phyloP scores from a whole-genome alignment of 2,888 invertebrate genomes.

The Ypsolopha scabrella region DNA sequence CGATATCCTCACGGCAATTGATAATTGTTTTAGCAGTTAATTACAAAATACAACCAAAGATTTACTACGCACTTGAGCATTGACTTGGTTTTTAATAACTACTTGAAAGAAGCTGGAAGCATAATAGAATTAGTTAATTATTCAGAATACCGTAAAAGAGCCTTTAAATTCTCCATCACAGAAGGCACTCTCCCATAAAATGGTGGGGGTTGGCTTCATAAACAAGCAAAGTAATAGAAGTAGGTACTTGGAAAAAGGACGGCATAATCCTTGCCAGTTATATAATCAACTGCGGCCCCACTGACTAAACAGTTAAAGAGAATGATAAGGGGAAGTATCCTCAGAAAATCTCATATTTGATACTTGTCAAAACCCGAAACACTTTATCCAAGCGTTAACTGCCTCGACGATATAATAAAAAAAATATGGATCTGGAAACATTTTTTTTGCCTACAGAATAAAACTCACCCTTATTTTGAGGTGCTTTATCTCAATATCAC shows the following conservation, averaged over 20 bases:
- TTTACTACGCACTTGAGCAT: neutral
- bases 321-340: conserved; percentile 12
- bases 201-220: neutral
- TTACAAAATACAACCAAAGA: neutral
- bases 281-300: neutral
- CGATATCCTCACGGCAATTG: too few relatives aligned
- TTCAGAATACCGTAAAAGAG: neutral
- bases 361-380: conserved; percentile 3
- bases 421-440: neutral
- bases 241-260: neutral
- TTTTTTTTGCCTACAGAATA: neutral
- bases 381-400: neutral
- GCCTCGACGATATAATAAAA: neutral
- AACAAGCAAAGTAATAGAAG: neutral
- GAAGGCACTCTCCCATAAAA: neutral
- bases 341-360: conserved; percentile 16
- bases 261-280: neutral
- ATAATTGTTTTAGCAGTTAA: too few relatives aligned
- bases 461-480: neutral
- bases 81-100: neutral
- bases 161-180: neutral
- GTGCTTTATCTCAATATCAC: too few relatives aligned
- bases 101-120: neutral
- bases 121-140: neutral
- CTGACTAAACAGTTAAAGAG: conserved; percentile 14